phyloP scores from a whole-genome alignment of 2,888 invertebrate species.

The Conomelus anceps region DNA sequence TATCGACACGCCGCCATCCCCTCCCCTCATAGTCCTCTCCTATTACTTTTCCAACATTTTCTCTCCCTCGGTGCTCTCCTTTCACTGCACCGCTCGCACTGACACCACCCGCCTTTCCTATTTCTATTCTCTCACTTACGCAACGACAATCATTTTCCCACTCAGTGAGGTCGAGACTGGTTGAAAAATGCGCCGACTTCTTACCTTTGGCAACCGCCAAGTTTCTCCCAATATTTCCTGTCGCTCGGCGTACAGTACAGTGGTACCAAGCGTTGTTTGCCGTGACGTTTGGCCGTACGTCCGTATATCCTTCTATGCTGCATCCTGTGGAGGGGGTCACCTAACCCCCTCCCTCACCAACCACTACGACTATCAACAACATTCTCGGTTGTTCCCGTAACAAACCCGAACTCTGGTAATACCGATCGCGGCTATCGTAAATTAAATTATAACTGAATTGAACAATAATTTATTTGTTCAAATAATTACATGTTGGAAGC shows the following conservation, averaged over 20 bases:
- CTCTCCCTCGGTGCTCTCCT: not conserved
- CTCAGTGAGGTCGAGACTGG: not conserved
- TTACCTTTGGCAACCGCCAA: not conserved
- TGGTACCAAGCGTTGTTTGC: too few species aligned
- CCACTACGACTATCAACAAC: not conserved
- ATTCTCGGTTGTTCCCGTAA: not conserved
- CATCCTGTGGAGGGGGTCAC: too few species aligned
- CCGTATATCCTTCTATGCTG: too few species aligned
- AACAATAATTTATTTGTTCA: too few species aligned
- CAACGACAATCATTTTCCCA: not conserved
- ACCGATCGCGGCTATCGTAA: not conserved
- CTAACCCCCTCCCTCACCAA: not conserved
- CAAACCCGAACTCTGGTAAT: not conserved
- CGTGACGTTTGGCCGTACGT: too few species aligned
- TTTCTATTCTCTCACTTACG: not conserved
- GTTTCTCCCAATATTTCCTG: not conserved
- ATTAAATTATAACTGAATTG: too few species aligned
- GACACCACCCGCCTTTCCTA: not conserved
- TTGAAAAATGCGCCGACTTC: not conserved
- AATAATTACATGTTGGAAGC: not conserved
- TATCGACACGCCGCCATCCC: not conserved
- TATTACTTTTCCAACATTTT: not conserved
- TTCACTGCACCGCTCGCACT: not conserved
- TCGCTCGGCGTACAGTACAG: not conserved
- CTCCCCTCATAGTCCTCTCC: not conserved